Evolutionary conservation across 1,140 invertebrate genomes (phyloP).

Genomic region (Eupristina koningsbergeri): DNA sequence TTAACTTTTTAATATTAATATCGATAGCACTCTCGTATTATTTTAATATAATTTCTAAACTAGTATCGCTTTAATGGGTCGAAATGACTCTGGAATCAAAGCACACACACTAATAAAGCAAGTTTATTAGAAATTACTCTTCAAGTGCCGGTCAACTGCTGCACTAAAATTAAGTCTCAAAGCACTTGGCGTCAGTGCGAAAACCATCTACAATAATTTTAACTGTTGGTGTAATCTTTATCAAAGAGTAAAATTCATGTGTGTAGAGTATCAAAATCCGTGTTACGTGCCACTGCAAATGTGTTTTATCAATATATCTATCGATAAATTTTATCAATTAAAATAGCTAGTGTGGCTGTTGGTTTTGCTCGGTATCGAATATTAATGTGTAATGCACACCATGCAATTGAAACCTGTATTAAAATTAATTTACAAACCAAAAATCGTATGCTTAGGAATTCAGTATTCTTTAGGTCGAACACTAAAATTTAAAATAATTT

Average conservation of each 20-base stretch:
- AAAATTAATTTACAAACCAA: not conserved
- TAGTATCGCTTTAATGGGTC: too few relatives aligned
- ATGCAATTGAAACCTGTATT: not conserved
- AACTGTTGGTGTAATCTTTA: not conserved
- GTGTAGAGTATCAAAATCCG: not conserved
- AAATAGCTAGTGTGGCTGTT: too few relatives aligned
- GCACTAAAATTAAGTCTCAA: not conserved
- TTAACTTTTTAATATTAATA: too few relatives aligned
- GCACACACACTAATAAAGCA: too few relatives aligned
- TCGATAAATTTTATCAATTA: not conserved
- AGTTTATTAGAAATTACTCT: too few relatives aligned
- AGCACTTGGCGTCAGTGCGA: not conserved
- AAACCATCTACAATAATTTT: not conserved
- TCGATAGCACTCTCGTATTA: too few relatives aligned
- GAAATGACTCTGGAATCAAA: too few relatives aligned
- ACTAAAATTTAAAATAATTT: not conserved
- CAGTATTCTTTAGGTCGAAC: not conserved
- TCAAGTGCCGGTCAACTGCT: not conserved
- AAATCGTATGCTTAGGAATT: slow-evolving; percentile 30
- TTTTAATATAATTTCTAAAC: too few relatives aligned
- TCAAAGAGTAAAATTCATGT: not conserved
- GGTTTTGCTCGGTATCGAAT: too few relatives aligned
- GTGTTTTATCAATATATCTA: too few relatives aligned
- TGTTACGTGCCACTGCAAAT: too few relatives aligned
- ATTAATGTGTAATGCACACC: not conserved